Evolutionary conservation across 2,113 vertebrate species (phyloP).

Genomic region (Microcebus griseorufus): DNA sequence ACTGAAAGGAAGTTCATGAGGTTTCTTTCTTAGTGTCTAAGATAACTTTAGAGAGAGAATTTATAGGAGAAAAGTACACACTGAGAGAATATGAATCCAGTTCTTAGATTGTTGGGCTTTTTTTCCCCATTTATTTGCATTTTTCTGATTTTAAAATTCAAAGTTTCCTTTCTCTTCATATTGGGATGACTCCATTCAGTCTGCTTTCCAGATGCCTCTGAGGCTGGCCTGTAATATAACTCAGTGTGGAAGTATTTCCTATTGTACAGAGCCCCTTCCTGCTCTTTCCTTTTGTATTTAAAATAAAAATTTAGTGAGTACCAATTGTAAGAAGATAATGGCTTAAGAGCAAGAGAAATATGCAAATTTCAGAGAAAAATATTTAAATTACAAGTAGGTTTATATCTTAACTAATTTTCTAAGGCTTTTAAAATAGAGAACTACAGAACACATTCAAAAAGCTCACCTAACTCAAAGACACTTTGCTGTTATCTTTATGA

Average conservation of each 20-base stretch:
- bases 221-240: background rate
- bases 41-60: background rate
- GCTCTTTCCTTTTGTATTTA: background rate
- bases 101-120: background rate
- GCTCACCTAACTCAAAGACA: background rate
- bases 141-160: conserved; percentile 50
- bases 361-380: background rate
- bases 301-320: background rate
- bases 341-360: background rate
- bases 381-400: background rate
- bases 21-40: background rate
- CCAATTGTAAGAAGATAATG: background rate
- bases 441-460: background rate
- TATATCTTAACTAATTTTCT: background rate
- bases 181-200: background rate
- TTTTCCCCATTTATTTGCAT: background rate
- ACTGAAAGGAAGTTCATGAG: background rate
- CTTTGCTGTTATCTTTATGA: background rate
- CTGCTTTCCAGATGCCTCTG: conserved; percentile 18
- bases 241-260: background rate
- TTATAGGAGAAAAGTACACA: background rate
- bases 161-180: background rate
- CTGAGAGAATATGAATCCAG: background rate
- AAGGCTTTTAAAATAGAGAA: background rate
- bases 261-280: background rate